phyloP scores from a whole-genome alignment of 2,113 vertebrate species.

The Prietella phreatophila region DNA sequence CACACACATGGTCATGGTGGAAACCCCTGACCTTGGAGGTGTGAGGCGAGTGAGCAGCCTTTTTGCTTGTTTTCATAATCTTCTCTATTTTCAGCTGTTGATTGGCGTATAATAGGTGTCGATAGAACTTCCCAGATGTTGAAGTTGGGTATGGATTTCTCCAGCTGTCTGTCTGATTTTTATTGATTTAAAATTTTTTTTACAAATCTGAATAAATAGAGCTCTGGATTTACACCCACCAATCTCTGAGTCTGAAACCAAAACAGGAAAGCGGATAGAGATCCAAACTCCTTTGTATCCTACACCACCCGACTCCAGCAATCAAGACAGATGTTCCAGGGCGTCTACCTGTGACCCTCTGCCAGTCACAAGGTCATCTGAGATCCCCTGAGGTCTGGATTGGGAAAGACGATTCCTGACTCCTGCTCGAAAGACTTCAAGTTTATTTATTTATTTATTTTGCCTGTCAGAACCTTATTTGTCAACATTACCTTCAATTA shows the following conservation, averaged over 20 bases:
- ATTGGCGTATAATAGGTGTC: background rate
- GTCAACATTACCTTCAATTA: background rate
- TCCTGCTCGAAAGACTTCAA: background rate
- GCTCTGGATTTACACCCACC: background rate
- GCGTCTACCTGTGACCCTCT: background rate
- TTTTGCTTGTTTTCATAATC: background rate
- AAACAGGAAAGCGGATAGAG: background rate
- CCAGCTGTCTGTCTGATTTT: background rate
- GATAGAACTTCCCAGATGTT: background rate
- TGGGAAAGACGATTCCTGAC: background rate
- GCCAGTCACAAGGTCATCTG: background rate
- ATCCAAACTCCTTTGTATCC: background rate
- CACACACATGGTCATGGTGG: too few species aligned
- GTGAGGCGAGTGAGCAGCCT: too few species aligned
- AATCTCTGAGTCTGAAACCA: background rate
- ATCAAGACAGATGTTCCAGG: conserved; percentile 2
- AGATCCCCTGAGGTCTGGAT: background rate
- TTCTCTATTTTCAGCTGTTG: background rate
- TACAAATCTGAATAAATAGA: background rate
- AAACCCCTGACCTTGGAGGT: too few species aligned
- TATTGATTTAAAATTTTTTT: background rate
- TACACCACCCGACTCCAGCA: background rate
- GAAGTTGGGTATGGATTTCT: background rate
- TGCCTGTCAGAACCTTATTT: background rate
- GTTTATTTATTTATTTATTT: background rate